Conservation (phyloP, 2,113 vertebrate genomes). For the Rattus rattus region DNA sequence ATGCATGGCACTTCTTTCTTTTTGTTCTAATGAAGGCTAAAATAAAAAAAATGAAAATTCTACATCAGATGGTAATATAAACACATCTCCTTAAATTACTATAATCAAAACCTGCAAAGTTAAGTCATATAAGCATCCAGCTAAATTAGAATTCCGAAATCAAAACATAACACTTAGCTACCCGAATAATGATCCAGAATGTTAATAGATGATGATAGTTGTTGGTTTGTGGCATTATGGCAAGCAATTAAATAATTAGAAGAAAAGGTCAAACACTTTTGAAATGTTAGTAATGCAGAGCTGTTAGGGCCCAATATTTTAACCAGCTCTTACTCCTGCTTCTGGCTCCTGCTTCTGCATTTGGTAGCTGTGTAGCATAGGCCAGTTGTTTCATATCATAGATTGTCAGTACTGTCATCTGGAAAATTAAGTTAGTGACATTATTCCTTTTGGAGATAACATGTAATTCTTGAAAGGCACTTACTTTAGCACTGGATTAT, state of each 20-base stretch:
- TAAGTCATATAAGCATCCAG: slow-evolving; percentile 23
- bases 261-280: slow-evolving; percentile 12
- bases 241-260: slow-evolving; percentile 25
- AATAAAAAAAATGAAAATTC: background rate
- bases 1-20: background rate
- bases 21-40: slow-evolving; percentile 50
- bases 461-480: background rate
- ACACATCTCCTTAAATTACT: slow-evolving; percentile 31
- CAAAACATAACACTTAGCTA: slow-evolving; percentile 37
- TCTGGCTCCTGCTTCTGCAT: background rate
- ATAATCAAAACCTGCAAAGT: background rate
- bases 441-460: background rate
- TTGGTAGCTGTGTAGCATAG: background rate
- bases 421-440: background rate
- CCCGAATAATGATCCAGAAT: slow-evolving; percentile 46
- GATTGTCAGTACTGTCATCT: background rate
- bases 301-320: background rate
- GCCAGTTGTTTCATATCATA: background rate
- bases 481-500: background rate
- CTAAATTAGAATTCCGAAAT: slow-evolving; percentile 47
- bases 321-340: background rate
- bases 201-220: slow-evolving; percentile 35
- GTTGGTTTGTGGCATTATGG: slow-evolving; percentile 5
- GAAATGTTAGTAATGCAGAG: background rate
- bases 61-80: background rate